These are phyloP conservation scores for Apogon talboti DNA, from an alignment of 2,797 vertebrate genomes.

Conservation along the genomic window DNA sequence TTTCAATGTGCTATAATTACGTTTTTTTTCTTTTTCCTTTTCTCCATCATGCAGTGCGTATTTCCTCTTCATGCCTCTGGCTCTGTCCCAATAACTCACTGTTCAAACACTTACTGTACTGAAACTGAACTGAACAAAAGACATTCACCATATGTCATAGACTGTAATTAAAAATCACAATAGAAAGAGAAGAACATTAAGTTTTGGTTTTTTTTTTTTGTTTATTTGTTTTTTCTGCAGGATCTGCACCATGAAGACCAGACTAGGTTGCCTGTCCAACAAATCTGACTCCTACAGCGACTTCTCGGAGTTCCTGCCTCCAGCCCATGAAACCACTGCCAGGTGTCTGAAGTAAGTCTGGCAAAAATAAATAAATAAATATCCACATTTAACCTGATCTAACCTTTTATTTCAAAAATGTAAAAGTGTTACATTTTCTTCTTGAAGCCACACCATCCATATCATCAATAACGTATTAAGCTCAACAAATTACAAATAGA, in stretches of 20 bases:
- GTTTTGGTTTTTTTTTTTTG: no score
- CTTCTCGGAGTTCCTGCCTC: constrained; percentile 93
- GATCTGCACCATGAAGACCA: constrained; percentile 93
- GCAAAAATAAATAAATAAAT: neutral
- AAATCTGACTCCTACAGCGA: constrained; percentile 97
- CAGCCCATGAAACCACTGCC: constrained; percentile 77
- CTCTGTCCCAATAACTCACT: no score
- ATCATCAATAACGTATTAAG: no score
- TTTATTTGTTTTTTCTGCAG: constrained; percentile 75
- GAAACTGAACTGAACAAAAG: no score
- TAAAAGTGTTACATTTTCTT: constrained; percentile 5
- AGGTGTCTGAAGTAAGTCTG: constrained; percentile 83
- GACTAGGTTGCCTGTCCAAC: constrained; percentile 95
- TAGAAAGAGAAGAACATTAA: neutral
- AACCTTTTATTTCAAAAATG: no score
- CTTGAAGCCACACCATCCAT: neutral
- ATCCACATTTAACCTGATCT: no score
- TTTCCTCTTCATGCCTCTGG: neutral
- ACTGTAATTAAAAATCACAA: no score
- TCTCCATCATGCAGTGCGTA: neutral
- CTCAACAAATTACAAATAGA: no score
- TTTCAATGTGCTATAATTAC: no score
- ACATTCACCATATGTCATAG: no score
- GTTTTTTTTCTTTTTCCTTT: no score
- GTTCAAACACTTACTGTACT: no score